Conservation (phyloP, 2,888 invertebrate species). For the Eledona agricola region DNA sequence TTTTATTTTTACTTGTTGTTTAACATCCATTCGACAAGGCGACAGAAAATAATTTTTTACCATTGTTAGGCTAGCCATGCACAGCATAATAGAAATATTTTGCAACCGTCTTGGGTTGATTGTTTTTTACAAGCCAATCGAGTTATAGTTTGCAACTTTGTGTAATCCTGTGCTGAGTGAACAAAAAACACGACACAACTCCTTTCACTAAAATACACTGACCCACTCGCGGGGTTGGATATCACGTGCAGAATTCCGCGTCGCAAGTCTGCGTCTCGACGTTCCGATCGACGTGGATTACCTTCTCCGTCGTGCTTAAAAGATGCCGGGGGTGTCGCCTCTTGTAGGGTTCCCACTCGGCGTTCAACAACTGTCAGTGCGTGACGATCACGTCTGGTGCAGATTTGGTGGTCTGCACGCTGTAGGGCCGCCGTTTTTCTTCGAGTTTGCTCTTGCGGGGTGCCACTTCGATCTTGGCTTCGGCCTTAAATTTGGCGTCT, state of each 20-base stretch:
- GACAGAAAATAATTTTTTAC: too few species aligned
- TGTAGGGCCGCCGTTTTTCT: conserved; percentile 70
- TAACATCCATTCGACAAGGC: too few species aligned
- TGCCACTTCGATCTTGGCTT: conserved; percentile 70
- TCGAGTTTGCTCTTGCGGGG: conserved; percentile 48
- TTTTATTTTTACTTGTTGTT: too few species aligned
- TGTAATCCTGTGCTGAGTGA: not conserved
- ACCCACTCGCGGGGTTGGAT: too few species aligned
- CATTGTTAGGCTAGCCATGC: too few species aligned
- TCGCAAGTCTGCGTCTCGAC: conserved; percentile 55
- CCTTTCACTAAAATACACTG: not conserved
- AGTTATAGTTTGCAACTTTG: too few species aligned
- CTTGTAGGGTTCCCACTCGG: conserved; percentile 71
- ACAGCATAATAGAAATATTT: too few species aligned
- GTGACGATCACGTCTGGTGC: conserved; percentile 91
- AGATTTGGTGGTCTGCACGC: conserved; percentile 86
- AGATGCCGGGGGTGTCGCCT: conserved; percentile 66
- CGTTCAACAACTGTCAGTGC: conserved; percentile 77
- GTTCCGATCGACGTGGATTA: conserved; percentile 54
- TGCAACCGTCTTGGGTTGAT: too few species aligned
- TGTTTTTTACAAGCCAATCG: too few species aligned
- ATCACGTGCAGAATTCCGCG: conserved; percentile 56
- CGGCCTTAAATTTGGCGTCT: conserved; percentile 65
- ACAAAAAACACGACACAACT: not conserved
- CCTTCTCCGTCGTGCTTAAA: conserved; percentile 57